Percentiles rank a stretch among this genome's conserved stretches.
Conservation (phyloP, 2,888 invertebrate species). For the Drosophila mayaguana region DNA sequence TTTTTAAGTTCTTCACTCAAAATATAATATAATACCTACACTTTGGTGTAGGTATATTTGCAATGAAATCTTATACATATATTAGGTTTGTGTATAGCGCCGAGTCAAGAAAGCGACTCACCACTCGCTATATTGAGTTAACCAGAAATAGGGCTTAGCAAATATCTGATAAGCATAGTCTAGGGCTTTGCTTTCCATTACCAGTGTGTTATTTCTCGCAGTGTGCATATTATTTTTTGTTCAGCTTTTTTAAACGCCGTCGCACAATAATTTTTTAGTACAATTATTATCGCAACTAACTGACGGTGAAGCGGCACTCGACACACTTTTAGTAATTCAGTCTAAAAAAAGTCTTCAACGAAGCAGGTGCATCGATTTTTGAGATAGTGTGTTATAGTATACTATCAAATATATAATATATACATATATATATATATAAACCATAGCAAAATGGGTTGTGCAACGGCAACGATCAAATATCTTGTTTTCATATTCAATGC, state of each 20-base stretch:
- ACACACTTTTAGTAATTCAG: constrained; percentile 53
- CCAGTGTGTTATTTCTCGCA: constrained; percentile 30
- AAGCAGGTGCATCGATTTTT: constrained; percentile 26
- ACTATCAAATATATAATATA: not conserved
- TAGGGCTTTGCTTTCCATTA: not conserved
- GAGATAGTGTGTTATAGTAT: not conserved
- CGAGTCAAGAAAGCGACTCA: not conserved
- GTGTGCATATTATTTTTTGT: constrained; percentile 48
- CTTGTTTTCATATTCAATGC: constrained; percentile 70
- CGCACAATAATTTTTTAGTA: constrained; percentile 44
- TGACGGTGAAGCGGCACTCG: constrained; percentile 24
- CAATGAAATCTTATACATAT: not conserved
- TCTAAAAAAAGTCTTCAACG: constrained; percentile 45
- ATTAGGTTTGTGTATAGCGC: not conserved
- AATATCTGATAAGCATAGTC: constrained; percentile 33
- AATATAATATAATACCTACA: too few relatives aligned
- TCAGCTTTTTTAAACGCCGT: constrained; percentile 15
- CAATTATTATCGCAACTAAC: constrained; percentile 54
- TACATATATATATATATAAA: not conserved
- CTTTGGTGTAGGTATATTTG: not conserved
- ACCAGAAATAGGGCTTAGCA: not conserved
- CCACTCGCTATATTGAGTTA: constrained; percentile 8
- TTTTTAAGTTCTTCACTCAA: not conserved
- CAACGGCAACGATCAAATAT: constrained; percentile 70
- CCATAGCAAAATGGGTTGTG: constrained; percentile 66